A percentile compares a stretch with the other conserved stretches of the same genome.
phyloP scores from a whole-genome alignment of 2,797 vertebrate genomes.

The Lepidocolaptes lacrymiger region DNA sequence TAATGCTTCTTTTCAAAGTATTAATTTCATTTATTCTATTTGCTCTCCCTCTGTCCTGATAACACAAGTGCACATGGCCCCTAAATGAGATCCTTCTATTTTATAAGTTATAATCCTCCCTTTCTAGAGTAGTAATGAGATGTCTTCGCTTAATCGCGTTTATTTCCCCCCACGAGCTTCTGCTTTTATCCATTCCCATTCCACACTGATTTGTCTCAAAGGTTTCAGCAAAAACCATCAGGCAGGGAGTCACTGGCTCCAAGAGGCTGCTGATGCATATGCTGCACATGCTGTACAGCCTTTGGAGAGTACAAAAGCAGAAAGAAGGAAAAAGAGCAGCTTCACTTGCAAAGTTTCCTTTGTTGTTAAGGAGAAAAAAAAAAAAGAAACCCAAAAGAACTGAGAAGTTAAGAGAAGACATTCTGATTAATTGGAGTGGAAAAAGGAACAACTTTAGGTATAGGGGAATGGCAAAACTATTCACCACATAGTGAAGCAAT shows the following conservation, averaged over 20 bases:
- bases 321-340: neutral
- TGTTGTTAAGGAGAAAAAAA: neutral
- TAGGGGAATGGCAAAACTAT: neutral
- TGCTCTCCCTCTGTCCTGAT: conserved; percentile 72
- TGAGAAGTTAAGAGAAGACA: neutral
- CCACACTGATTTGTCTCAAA: conserved; percentile 62
- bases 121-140: conserved; percentile 66
- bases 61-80: conserved; percentile 55
- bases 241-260: neutral
- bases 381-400: neutral
- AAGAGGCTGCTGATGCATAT: neutral
- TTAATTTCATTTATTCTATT: conserved; percentile 80
- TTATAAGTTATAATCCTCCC: conserved; percentile 59
- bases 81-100: conserved; percentile 61
- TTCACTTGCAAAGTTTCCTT: conserved; percentile 21
- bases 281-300: neutral
- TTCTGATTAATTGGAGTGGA: conserved; percentile 13
- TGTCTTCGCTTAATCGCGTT: conserved; percentile 41
- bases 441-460: neutral
- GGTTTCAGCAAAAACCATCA: conserved; percentile 34
- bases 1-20: conserved; percentile 74
- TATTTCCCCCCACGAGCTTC: neutral
- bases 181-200: conserved; percentile 36
- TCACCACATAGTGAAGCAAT: neutral
- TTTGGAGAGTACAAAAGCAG: neutral